Evolutionary conservation across 2,888 invertebrate genomes (phyloP), one percentile per base, ranked within the genome.

Genomic region (Cheilosia impressa): DNA sequence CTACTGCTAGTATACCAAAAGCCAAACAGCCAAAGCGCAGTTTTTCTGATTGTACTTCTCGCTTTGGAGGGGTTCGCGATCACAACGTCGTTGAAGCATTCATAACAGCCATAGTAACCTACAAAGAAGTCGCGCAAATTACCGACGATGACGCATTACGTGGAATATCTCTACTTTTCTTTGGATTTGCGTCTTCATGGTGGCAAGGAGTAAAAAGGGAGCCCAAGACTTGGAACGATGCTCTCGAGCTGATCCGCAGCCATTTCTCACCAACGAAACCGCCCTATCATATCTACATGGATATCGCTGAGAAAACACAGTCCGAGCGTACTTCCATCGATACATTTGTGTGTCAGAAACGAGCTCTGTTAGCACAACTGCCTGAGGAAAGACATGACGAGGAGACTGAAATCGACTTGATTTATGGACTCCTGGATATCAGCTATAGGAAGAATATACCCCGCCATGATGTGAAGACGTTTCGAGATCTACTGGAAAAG

Each of bases 121-220:
- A 89, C 83, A 91, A 91, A 77, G 91, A 91, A 72, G 77, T 91
- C 55, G 91, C 91, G 50, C 69, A 82, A 31, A 91, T 91, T 47
- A 89, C 80, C 73, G 91, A 91, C 34, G 91, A 89, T 76, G 90
- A 91, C 71, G 91, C 91, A 1, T 87, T 91, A 1, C 90, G 89
- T 73, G 90, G 91, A 1, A 75, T 91, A 7, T 91, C 91, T 15
- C 81, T 91, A 69, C 88, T 91, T 7, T 31, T 31, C 31, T 31
- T 0, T 9, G 31, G 31, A 2, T 31, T 9, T 31, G 31, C 31
- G 9, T 31, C 31, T 2, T 9, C 9, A 22, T 91, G 91, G 91
- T 91, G 91, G 91, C 91, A 91, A 87, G 91, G 91, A 63, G 90
- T 91, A 0, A 89, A 90, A 27, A 89, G 90, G 72, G 91, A 91